Percentiles rank a stretch among this genome's conserved stretches.
phyloP scores from a whole-genome alignment of 2,888 invertebrate genomes.

The Cryptocephalus primarius region DNA sequence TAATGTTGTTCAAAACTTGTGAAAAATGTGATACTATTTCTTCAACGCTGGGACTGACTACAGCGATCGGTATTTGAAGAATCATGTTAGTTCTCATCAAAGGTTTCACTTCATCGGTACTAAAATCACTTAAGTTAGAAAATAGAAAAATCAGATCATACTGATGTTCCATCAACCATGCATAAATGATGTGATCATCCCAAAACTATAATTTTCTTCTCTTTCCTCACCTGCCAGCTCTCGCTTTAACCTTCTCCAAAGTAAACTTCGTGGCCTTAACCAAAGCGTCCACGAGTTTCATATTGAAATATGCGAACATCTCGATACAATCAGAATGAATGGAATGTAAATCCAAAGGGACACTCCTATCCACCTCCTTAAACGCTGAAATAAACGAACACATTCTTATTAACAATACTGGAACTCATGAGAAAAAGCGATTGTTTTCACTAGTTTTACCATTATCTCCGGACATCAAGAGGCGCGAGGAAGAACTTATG shows the following conservation, averaged over 20 bases:
- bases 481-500: slow-evolving; percentile 48
- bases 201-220: too few species aligned
- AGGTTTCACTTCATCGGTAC: slow-evolving; percentile 29
- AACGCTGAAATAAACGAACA: slow-evolving; percentile 40
- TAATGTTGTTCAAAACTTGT: slow-evolving; percentile 54
- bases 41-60: slow-evolving; percentile 53
- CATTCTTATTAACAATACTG: background rate
- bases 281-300: slow-evolving; percentile 60
- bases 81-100: slow-evolving; percentile 53
- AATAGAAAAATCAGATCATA: slow-evolving; percentile 1
- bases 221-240: slow-evolving; percentile 34
- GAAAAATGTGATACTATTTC: slow-evolving; percentile 60
- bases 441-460: slow-evolving; percentile 32
- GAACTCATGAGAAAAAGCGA: background rate
- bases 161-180: background rate
- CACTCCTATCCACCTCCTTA: slow-evolving; percentile 50
- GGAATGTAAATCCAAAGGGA: slow-evolving; percentile 45
- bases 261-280: slow-evolving; percentile 65
- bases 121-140: slow-evolving; percentile 1
- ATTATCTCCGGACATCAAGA: slow-evolving; percentile 43
- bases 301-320: slow-evolving; percentile 68
- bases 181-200: too few species aligned
- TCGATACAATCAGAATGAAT: slow-evolving; percentile 68
- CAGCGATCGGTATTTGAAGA: slow-evolving; percentile 52
- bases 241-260: slow-evolving; percentile 57